Base-by-base conservation (phyloP, 2,797 vertebrate species). In the Mus caroli region DNA sequence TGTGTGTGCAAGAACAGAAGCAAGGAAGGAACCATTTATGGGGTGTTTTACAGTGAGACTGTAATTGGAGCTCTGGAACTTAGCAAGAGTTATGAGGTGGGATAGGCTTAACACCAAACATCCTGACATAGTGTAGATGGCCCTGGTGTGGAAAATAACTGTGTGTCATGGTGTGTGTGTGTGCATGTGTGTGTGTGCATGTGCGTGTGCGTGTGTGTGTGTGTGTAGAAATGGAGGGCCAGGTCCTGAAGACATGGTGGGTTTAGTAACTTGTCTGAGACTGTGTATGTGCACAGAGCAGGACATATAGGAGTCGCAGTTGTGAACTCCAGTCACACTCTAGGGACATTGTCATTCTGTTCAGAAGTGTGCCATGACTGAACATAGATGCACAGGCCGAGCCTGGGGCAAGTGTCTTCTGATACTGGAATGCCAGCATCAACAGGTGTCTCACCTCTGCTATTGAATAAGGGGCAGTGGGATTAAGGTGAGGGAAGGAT, bases 31-130 rank as follows among this genome's bases (percentile, higher is more conserved):
- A 76, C 0, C 0, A 0, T 89, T 97, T 97, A 95, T 96, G 94
- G 95, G 94, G 96, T 94, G 96, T 97, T 97, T 97, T 97, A 97
- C 77, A 86, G 96, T 1, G 40, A 40, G 50, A 43, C 82, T 88
- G 46, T 82, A 78, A 88, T 71, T 91, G 95, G 79, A 94, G 20
- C 46, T 62, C 90, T 94, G 95, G 88, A 88, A 40, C 82, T 97
- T 82, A 92, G 75, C 79, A 82, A 84, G 92, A 95, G 50, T 97
- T 92, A 97, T 88, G 64, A 96, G 94, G 94, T 97, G 96, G 84
- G 88, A 95, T 24, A 80, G 79, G 46, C 83, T 95, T 95, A 95
- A 40, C 84, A 37, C 58, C 2, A 31, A 46, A 67, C 50, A 37
- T 56, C 76, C 85, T 10, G 62, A 15, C 24, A 2, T 26, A 54